phyloP scores from a whole-genome alignment of 1,140 invertebrate species.

The Aleiodes sp. region DNA sequence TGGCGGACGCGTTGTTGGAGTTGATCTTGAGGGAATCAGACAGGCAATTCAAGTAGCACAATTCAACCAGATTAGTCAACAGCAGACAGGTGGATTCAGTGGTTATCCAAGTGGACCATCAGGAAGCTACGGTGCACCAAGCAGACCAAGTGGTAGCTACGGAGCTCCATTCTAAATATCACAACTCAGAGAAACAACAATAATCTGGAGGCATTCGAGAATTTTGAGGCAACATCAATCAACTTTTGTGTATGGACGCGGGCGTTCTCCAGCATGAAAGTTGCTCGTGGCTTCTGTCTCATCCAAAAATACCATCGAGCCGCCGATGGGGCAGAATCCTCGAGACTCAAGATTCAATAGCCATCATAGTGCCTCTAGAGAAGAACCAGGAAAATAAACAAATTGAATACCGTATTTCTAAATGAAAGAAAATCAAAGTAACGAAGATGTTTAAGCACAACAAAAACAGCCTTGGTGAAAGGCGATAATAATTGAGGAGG shows the following conservation, averaged over 20 bases:
- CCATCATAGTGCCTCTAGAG: not conserved
- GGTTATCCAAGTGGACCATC: slow-evolving; percentile 71
- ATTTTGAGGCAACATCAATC: not conserved
- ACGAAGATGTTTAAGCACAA: too few relatives aligned
- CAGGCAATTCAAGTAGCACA: slow-evolving; percentile 81
- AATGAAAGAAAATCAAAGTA: not conserved
- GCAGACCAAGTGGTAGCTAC: slow-evolving; percentile 57
- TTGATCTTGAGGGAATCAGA: slow-evolving; percentile 79
- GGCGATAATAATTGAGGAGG: not conserved
- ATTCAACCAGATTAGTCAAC: slow-evolving; percentile 69
- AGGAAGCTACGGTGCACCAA: slow-evolving; percentile 63
- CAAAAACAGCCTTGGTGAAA: not conserved
- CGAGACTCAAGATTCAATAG: not conserved
- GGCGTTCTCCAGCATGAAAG: slow-evolving; percentile 25
- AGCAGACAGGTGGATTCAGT: slow-evolving; percentile 47
- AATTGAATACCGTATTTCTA: not conserved
- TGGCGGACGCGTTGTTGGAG: slow-evolving; percentile 73
- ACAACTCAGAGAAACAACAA: not conserved
- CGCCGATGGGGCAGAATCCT: not conserved
- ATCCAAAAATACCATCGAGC: not conserved
- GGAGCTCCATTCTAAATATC: slow-evolving; percentile 58
- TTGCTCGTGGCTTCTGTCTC: not conserved
- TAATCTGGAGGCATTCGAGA: not conserved
- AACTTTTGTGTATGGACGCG: slow-evolving; percentile 19
- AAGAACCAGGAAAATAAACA: not conserved